Percentiles rank a stretch among this genome's conserved stretches.
Conservation (phyloP, 2,888 invertebrate genomes). For the Caenorhabditis doughertyi region DNA sequence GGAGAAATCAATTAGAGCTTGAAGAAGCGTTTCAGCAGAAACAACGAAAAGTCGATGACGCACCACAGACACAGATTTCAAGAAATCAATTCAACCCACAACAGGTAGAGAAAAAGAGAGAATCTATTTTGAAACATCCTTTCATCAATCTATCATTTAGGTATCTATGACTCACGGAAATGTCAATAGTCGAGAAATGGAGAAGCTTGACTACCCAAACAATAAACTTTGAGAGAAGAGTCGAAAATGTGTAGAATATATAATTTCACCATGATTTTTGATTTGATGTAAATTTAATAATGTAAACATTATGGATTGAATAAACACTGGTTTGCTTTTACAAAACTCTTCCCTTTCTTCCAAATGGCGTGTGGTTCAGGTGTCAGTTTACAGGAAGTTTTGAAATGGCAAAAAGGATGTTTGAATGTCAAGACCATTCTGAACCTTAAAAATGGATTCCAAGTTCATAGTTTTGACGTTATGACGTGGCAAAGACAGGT, state of each 20-base stretch:
- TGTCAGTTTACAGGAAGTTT: conserved; percentile 20
- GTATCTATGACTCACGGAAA: conserved; percentile 29
- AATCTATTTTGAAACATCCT: neutral
- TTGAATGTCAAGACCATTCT: too few relatives aligned
- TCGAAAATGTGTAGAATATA: neutral
- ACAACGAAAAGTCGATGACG: neutral
- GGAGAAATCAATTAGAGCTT: conserved; percentile 24
- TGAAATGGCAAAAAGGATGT: neutral
- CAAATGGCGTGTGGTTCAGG: neutral
- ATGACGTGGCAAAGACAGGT: conserved; percentile 2
- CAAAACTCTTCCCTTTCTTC: too few relatives aligned
- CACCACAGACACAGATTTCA: neutral
- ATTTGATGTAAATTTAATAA: conserved; percentile 1
- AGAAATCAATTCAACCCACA: conserved; percentile 31
- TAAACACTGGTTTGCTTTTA: conserved; percentile 36
- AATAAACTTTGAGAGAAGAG: conserved; percentile 46
- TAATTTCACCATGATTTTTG: neutral
- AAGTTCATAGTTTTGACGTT: neutral
- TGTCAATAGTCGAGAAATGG: conserved; percentile 32
- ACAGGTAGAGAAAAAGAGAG: conserved; percentile 13
- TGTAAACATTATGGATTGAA: conserved; percentile 25
- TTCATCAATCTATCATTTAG: conserved; percentile 2
- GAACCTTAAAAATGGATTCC: neutral
- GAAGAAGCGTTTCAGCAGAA: conserved; percentile 22
- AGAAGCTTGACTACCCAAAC: conserved; percentile 39